Evolutionary conservation across 2,113 vertebrate species (phyloP).

Genomic region (Nothocercus nigrocapillus): DNA sequence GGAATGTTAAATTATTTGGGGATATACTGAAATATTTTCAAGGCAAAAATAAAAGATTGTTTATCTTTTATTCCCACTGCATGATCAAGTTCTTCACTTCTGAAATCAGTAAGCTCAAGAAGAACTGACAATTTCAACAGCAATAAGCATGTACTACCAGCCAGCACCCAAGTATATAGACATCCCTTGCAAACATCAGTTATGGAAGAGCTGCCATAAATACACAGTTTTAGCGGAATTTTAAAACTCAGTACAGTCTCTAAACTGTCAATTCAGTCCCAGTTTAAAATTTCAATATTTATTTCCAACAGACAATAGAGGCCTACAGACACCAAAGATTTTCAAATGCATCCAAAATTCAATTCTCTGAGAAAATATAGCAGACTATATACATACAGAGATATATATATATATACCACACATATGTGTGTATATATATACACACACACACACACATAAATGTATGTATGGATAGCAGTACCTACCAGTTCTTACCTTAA

Average conservation of each 20-base stretch:
- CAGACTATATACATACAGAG: background rate
- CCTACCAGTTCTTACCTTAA: constrained; percentile 84
- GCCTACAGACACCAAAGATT: background rate
- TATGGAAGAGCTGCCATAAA: background rate
- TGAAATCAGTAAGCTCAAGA: constrained; percentile 10
- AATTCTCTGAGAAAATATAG: background rate
- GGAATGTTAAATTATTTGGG: background rate
- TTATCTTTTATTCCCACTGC: constrained; percentile 35
- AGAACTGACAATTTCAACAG: constrained; percentile 18
- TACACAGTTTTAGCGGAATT: constrained; percentile 11
- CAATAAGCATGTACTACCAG: background rate
- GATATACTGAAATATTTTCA: background rate
- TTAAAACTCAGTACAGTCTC: background rate
- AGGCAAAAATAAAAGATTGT: background rate
- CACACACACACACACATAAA: no score
- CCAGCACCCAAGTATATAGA: background rate
- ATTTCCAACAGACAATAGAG: background rate
- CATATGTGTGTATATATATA: no score
- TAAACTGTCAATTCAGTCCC: background rate
- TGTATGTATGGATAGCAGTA: background rate
- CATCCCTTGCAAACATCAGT: background rate
- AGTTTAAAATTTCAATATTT: background rate
- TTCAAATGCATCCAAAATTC: background rate
- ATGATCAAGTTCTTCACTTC: background rate
- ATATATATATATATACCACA: background rate